A percentile compares a stretch with the other conserved stretches of the same genome.
phyloP scores from a whole-genome alignment of 2,888 invertebrate genomes.

The Tinea trinotella region DNA sequence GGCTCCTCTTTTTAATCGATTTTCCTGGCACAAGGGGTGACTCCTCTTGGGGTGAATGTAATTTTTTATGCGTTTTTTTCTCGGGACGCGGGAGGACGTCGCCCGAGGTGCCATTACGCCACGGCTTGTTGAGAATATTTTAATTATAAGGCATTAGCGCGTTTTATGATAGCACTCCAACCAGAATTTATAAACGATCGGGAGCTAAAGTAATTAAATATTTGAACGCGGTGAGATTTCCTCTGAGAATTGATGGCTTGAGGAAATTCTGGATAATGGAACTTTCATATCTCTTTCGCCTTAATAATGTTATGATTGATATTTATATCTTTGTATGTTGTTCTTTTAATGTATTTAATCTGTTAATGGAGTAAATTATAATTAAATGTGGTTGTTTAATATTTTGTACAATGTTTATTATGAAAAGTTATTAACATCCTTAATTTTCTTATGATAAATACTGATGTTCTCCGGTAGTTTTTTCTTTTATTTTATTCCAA shows the following conservation, averaged over 20 bases:
- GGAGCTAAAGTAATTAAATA: slow-evolving; percentile 70
- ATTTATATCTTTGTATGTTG: background rate
- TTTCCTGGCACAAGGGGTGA: slow-evolving; percentile 73
- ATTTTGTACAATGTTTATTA: no score
- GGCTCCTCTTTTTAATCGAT: slow-evolving; percentile 73
- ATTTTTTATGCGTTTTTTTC: slow-evolving; percentile 73
- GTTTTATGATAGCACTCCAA: slow-evolving; percentile 71
- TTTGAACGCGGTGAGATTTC: slow-evolving; percentile 71
- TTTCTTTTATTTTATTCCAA: no score
- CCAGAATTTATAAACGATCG: slow-evolving; percentile 68
- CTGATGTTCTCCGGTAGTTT: no score
- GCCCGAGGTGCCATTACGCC: slow-evolving; percentile 72
- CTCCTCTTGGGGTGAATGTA: slow-evolving; percentile 72
- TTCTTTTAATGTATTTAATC: background rate
- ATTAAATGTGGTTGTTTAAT: no score
- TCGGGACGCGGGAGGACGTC: slow-evolving; percentile 56
- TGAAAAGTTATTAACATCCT: no score
- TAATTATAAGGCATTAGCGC: slow-evolving; percentile 74
- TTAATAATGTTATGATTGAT: slow-evolving; percentile 6
- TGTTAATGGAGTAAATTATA: no score
- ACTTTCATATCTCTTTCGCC: slow-evolving; percentile 31
- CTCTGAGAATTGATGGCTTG: slow-evolving; percentile 45
- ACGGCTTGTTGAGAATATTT: slow-evolving; percentile 74
- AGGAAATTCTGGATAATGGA: slow-evolving; percentile 54
- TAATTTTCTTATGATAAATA: no score